phyloP scores from a whole-genome alignment of 2,797 vertebrate genomes.

The Crenuchus spilurus region DNA sequence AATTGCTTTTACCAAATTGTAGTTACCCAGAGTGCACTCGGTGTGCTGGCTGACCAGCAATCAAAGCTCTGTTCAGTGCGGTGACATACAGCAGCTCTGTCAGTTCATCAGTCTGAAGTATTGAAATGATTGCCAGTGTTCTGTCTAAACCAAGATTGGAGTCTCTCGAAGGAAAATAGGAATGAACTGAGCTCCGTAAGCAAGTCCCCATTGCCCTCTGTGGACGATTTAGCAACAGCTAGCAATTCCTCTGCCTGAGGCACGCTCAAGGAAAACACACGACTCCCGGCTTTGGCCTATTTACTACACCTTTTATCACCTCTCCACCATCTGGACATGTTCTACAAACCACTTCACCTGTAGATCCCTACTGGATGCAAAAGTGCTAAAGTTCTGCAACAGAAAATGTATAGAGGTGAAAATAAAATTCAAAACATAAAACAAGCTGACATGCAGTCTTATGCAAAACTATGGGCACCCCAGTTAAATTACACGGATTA shows the following conservation, averaged over 20 bases:
- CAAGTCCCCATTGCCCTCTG: conserved; percentile 41
- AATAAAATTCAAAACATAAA: too few species aligned
- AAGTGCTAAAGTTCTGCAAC: background rate
- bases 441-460: too few species aligned
- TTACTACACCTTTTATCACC: background rate
- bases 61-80: conserved; percentile 63
- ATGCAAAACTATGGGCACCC: too few species aligned
- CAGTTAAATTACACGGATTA: too few species aligned
- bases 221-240: conserved; percentile 47
- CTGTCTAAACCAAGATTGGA: conserved; percentile 56
- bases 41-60: conserved; percentile 71
- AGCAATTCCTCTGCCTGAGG: conserved; percentile 3
- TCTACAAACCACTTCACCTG: background rate
- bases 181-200: background rate
- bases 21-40: conserved; percentile 66
- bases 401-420: too few species aligned
- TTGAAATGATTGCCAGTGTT: conserved; percentile 72
- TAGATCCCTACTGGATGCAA: background rate
- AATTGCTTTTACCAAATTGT: conserved; percentile 64
- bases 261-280: background rate
- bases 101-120: conserved; percentile 74
- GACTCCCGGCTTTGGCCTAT: background rate
- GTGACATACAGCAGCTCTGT: conserved; percentile 64
- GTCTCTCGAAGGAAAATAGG: conserved; percentile 49
- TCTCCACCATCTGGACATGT: background rate